These are phyloP conservation scores for Capitulum mitella DNA, from an alignment of 2,888 invertebrate genomes.

Conservation along the genomic window DNA sequence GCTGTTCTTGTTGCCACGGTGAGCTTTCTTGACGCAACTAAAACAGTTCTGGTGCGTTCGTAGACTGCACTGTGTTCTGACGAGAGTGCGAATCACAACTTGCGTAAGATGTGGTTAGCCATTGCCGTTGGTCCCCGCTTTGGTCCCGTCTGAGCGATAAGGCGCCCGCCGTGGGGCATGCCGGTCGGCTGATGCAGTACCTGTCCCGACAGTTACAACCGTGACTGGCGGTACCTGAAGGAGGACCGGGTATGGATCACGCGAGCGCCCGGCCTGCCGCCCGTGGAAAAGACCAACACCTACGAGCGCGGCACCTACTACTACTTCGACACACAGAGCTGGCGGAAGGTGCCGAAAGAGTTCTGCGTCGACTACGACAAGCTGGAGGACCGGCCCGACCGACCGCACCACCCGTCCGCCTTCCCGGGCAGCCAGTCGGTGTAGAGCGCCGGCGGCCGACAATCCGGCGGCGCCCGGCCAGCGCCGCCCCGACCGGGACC, in stretches of 20 bases:
- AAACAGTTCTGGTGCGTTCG: too few species aligned
- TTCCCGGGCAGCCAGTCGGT: slow-evolving; percentile 19
- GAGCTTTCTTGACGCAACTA: too few species aligned
- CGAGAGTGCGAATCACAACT: too few species aligned
- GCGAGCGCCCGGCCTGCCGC: slow-evolving; percentile 88
- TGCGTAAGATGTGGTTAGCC: too few species aligned
- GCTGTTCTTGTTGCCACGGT: too few species aligned
- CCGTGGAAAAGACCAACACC: slow-evolving; percentile 87
- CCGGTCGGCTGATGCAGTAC: too few species aligned
- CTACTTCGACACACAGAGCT: slow-evolving; percentile 95
- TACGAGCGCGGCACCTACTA: slow-evolving; percentile 99
- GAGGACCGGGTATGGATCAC: slow-evolving; percentile 99
- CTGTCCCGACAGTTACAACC: slow-evolving; percentile 78
- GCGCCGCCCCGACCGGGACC: neutral
- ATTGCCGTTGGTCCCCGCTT: too few species aligned
- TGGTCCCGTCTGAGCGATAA: too few species aligned
- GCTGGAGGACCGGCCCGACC: slow-evolving; percentile 83
- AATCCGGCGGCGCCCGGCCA: neutral
- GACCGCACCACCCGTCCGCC: neutral
- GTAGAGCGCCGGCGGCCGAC: neutral
- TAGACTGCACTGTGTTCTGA: too few species aligned
- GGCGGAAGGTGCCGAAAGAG: slow-evolving; percentile 98
- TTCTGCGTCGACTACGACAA: slow-evolving; percentile 98
- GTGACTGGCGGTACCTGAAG: slow-evolving; percentile 99
- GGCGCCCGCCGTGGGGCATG: too few species aligned